These are phyloP conservation scores for Phalangium opilio DNA, from an alignment of 2,888 invertebrate species.

Conservation along the genomic window DNA sequence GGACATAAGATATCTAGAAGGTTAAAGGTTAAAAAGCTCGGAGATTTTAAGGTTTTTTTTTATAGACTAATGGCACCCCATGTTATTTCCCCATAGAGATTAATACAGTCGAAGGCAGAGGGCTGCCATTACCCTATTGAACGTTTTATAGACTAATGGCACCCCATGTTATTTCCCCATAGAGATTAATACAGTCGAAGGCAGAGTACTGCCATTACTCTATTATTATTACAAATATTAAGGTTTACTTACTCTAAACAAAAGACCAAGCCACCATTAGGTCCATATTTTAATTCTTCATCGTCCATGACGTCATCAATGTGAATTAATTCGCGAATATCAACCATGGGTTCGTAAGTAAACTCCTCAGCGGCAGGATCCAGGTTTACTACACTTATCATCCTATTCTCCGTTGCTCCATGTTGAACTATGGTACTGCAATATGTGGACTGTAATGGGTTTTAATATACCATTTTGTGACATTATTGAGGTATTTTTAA, in stretches of 20 bases:
- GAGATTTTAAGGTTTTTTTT: too few species aligned
- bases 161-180: too few species aligned
- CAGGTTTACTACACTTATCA: constrained; percentile 76
- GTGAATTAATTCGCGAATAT: constrained; percentile 56
- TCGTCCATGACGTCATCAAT: constrained; percentile 96
- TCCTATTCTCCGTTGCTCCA: constrained; percentile 52
- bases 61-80: too few species aligned
- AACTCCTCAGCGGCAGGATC: constrained; percentile 98
- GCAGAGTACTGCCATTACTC: too few species aligned
- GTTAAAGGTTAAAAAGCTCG: too few species aligned
- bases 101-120: too few species aligned
- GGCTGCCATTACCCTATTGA: too few species aligned
- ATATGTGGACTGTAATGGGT: constrained; percentile 16
- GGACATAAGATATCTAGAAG: constrained; percentile 60
- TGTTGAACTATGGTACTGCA: constrained; percentile 36
- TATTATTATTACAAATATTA: too few species aligned
- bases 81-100: too few species aligned
- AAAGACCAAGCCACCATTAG: constrained; percentile 90
- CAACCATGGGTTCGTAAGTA: constrained; percentile 69
- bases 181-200: too few species aligned
- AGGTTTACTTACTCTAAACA: constrained; percentile 62
- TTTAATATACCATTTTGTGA: not conserved
- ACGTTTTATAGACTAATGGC: too few species aligned
- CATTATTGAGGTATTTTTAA: not conserved
- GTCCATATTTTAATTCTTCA: constrained; percentile 80